Conservation (phyloP, 1,140 invertebrate species). For the Saccostrea echinata region DNA sequence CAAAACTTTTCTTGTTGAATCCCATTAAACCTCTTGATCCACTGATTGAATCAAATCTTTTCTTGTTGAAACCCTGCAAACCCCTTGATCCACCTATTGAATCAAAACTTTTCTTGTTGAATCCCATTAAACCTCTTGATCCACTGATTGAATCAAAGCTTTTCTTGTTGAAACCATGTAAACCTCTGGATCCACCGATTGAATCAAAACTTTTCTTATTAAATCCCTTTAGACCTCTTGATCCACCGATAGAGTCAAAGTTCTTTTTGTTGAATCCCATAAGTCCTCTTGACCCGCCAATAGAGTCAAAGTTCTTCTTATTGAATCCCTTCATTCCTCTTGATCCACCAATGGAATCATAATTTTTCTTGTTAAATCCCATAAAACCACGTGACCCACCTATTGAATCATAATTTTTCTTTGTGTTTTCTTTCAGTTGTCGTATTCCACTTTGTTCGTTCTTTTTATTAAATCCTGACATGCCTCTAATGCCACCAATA, state of each 20-base stretch:
- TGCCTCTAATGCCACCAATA: slow-evolving; percentile 15
- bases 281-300: background rate
- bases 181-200: background rate
- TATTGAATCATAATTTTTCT: background rate
- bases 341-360: slow-evolving; percentile 37
- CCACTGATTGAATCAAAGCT: slow-evolving; percentile 18
- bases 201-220: slow-evolving; percentile 23
- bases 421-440: background rate
- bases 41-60: slow-evolving; percentile 31
- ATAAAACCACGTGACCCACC: background rate
- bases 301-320: slow-evolving; percentile 21
- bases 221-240: background rate
- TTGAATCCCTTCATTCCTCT: background rate
- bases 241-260: slow-evolving; percentile 4
- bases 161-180: slow-evolving; percentile 38
- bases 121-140: background rate
- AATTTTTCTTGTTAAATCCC: slow-evolving; percentile 5
- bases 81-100: slow-evolving; percentile 18
- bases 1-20: slow-evolving; percentile 15
- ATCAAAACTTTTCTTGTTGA: slow-evolving; percentile 38
- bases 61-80: slow-evolving; percentile 31
- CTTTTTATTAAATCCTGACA: slow-evolving; percentile 31
- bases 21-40: slow-evolving; percentile 17
- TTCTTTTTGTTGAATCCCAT: background rate
- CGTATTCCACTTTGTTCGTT: background rate